Evolutionary conservation across 1,140 invertebrate genomes (phyloP), one percentile per base, ranked within the genome.

Genomic region (Delia radicum): DNA sequence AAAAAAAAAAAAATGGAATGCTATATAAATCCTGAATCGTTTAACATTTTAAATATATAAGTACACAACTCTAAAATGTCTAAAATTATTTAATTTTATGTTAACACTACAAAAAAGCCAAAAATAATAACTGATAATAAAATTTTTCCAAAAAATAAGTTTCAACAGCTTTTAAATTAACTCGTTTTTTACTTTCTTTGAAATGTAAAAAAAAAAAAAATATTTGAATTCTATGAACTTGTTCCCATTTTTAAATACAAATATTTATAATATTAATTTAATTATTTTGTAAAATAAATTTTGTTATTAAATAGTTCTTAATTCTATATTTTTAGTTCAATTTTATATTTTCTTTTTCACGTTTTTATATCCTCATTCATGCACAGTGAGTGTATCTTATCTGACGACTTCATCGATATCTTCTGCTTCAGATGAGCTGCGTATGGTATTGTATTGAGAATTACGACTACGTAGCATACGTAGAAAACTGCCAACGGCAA

Each of bases 381-480:
- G n/a, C 48, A 21, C 21, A 21, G 18, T 37, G 33, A 37, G 13
- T 55, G 48, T 48, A 75, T 86, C 78, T 85, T 86, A 86, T 85
- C 85, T 85, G 37, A 42, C 82, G 80, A 84, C 82, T 78, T 86
- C 85, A 77, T 86, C 84, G 73, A 85, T 81, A 62, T 85, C 85
- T 77, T 86, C 85, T 69, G 82, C 85, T 74, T 86, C 85, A 15
- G 85, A 86, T 28, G 85, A 85, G 77, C 85, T 86, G 76, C 89
- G 86, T 87, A 94, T 94, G 33, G 92, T 93, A 86, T 93, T 93
- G 78, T 94, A 94, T 84, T 93, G 93, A 78, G 92, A 93, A 77
- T 93, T 93, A 87, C 93, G 92, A 85, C 91, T 92, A 85, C 91
- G 91, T 77, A 94, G 87, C 92, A 94, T 94, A 75, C 93, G 90